Evolutionary conservation across 1,140 invertebrate species (phyloP), one percentile per base, ranked within the genome.

Genomic region (Sarcophaga bullata): DNA sequence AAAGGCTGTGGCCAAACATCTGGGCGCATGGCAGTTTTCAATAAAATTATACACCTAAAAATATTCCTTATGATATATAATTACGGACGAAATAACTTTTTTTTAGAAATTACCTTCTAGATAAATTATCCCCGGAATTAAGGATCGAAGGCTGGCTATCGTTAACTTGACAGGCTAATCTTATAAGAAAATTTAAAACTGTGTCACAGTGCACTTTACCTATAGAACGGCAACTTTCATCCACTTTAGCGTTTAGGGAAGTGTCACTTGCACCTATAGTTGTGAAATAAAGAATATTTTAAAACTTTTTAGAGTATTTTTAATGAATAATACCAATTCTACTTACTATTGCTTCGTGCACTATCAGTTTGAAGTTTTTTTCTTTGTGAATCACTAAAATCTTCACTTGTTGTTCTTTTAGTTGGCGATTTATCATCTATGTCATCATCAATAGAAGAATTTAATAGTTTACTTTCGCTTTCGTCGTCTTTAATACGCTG

Each of bases 1-100:
- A 96, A 95, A 11, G 94, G 94, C 80, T 97, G 96, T 0, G 95
- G 95, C 97, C 97, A 98, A 15, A 99, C 94, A 84, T 98, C 97
- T 0, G 96, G 95, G 86, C 96, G 95, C 62, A 99, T 92, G 8
- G 97, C 97, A 82, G 93, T 95, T 90, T 98, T 98, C 3, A 99
- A 91, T 8, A 99, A 91, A 82, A 93, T 91, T 0, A 99, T 95
- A 91, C 98, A 99, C 83, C 97, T 93, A 37, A 80, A 86, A 84
- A 73, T 6, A 37, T 37, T 37, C 4, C 25, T 1, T 37, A 37
- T 37, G 25, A 37, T 37, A 37, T 37, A 37, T 37, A 37, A 37
- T 37, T 37, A 37, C 4, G 25, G 4, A 37, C 25, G 25, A 58
- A n/a, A 58, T n/a, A 58, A 58, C 11, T 58, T 58, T 37, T 37